Evolutionary conservation across 2,888 invertebrate genomes (phyloP).

Genomic region (Rotaria magnacalcarata): DNA sequence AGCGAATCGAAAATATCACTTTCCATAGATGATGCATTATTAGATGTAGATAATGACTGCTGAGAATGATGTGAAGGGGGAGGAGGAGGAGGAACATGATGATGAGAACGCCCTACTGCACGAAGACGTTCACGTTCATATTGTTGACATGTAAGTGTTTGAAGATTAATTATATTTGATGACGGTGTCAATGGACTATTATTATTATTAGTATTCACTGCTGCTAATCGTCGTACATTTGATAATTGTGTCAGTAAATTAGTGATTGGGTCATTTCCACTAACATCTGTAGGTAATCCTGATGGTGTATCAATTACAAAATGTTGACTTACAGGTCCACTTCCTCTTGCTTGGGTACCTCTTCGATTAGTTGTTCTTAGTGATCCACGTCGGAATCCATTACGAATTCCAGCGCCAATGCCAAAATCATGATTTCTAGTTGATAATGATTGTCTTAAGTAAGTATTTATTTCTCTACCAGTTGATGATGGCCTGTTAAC

Average conservation of each 20-base stretch:
- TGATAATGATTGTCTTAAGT: neutral
- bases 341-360: neutral
- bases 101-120: neutral
- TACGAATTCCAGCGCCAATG: neutral
- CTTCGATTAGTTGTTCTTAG: neutral
- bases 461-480: neutral
- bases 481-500: neutral
- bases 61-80: no score
- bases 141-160: neutral
- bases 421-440: slow-evolving; percentile 20
- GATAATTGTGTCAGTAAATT: slow-evolving; percentile 89
- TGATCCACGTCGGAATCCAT: slow-evolving; percentile 23
- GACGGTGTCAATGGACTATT: neutral
- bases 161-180: neutral
- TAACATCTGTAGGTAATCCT: neutral
- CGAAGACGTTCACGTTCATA: slow-evolving; percentile 36
- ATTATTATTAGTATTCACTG: slow-evolving; percentile 42
- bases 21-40: neutral
- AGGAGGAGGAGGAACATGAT: neutral
- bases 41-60: neutral
- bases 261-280: slow-evolving; percentile 47
- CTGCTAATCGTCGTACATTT: slow-evolving; percentile 72
- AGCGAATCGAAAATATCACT: neutral
- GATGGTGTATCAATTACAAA: neutral
- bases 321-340: neutral